A percentile compares a stretch with the other conserved stretches of the same genome.
phyloP scores from a whole-genome alignment of 30 jellyfish, hydroid and myxozoan species.

The Cassiopea xamachana region DNA sequence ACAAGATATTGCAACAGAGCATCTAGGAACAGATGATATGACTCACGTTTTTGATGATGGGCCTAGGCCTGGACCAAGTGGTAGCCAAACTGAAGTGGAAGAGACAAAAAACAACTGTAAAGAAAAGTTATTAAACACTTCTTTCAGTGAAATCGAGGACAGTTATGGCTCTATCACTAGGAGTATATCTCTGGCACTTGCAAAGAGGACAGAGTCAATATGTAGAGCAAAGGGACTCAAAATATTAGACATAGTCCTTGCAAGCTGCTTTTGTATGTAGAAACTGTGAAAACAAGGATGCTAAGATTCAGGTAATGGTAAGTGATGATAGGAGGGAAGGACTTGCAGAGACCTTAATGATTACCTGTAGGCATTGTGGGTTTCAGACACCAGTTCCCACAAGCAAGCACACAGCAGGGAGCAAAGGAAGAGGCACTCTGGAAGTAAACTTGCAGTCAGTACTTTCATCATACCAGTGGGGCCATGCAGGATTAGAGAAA shows the following conservation, averaged over 20 bases:
- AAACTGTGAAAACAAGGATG: conserved; percentile 28
- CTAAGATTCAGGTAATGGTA: not conserved
- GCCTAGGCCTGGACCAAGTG: conserved; percentile 36
- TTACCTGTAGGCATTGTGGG: conserved; percentile 15
- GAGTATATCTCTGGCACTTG: conserved; percentile 12
- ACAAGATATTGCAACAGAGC: conserved; percentile 6
- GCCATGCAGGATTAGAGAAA: conserved; percentile 13
- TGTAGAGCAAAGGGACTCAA: conserved; percentile 23
- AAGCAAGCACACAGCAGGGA: conserved; percentile 11
- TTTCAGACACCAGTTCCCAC: conserved; percentile 45
- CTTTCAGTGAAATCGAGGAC: conserved; percentile 33
- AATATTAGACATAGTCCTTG: conserved; percentile 15
- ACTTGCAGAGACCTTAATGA: conserved; percentile 17
- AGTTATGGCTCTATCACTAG: conserved; percentile 20
- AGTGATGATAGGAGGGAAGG: conserved; percentile 32
- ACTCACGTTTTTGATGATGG: not conserved
- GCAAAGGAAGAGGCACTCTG: conserved; percentile 42
- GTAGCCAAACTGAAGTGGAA: not conserved
- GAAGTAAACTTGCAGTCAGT: conserved; percentile 36
- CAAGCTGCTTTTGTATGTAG: conserved; percentile 16
- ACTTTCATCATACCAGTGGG: conserved; percentile 29
- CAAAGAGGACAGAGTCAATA: conserved; percentile 1
- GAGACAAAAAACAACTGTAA: conserved; percentile 18
- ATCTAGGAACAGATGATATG: conserved; percentile 12
- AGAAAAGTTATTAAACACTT: conserved; percentile 11